Evolutionary conservation across 1,140 invertebrate genomes (phyloP), one percentile per base, ranked within the genome.

Genomic region (Zaprionus taronus): DNA sequence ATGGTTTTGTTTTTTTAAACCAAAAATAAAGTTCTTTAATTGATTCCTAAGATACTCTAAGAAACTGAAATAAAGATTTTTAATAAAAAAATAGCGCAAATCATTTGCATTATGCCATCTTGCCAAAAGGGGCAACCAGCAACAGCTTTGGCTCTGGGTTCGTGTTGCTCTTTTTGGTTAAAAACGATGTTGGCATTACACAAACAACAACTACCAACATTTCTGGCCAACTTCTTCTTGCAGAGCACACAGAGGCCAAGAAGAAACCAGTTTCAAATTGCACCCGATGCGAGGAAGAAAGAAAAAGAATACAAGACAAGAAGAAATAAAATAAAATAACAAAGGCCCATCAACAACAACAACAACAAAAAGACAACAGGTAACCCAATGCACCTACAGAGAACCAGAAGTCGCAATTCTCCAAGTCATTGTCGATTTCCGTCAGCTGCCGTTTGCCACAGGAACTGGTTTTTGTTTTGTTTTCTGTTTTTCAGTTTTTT

Each of bases 341-440:
- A 76, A 64, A 77, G 69, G 70, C 58, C 80, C 72, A 85, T 85
- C 83, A 87, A 87, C 31, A 34, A 11, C 20, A 20, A 20, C 28
- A 31, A 31, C 31, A 28, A 31, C 28, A 31, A 31, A 2, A 31
- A 9, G 6, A 34, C 31, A 34, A 34, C 83, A 87, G 83, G 83
- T 87, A 87, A 89, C 78, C 81, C 84, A 87, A 79, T 87, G 83
- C 84, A 87, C 83, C 84, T 83, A 87, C 80, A 81, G 75, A 84
- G 65, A 77, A 85, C 79, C 79, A 86, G 83, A 86, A 83, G 80
- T 77, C 65, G 79, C 67, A 74, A 57, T 47, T 72, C 72, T 56
- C 66, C 58, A 71, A 86, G 67, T 78, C 84, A 77, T 89, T 89
- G 77, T 73, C 31, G 31, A 77, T 87, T 89, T 87, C 83, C 84